Percentiles rank a stretch among this genome's conserved stretches.
These are phyloP conservation scores for Cantharis lateralis DNA, from an alignment of 2,888 invertebrate genomes.

Conservation along the genomic window DNA sequence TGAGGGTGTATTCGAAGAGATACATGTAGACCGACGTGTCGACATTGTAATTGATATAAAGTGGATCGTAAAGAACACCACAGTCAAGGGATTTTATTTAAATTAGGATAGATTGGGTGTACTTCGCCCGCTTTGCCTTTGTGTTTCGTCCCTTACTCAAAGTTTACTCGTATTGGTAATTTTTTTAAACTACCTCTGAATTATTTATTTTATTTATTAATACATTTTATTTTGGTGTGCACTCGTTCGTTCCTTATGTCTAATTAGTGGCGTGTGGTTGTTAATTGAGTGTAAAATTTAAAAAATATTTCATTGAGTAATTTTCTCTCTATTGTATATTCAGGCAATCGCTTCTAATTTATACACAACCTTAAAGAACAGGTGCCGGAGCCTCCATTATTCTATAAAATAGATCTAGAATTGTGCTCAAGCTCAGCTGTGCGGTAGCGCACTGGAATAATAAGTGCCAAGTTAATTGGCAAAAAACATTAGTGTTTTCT, in stretches of 20 bases:
- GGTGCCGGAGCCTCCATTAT: constrained; percentile 25
- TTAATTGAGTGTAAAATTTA: not conserved
- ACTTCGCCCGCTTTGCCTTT: constrained; percentile 22
- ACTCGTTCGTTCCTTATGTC: not conserved
- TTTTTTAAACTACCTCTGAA: not conserved
- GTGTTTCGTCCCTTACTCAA: constrained; percentile 14
- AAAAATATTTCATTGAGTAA: not conserved
- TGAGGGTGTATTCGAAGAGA: constrained; percentile 4
- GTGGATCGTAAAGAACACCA: constrained; percentile 32
- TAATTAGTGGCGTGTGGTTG: not conserved
- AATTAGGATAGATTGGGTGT: constrained; percentile 32
- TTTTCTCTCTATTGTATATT: constrained; percentile 10
- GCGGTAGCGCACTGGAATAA: constrained; percentile 39
- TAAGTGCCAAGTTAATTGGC: constrained; percentile 45
- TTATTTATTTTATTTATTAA: not conserved
- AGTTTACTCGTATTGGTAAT: not conserved
- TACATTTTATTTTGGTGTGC: not conserved
- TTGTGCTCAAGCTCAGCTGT: constrained; percentile 37
- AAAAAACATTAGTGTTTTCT: constrained; percentile 44
- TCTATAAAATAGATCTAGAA: constrained; percentile 31
- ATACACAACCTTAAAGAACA: constrained; percentile 19
- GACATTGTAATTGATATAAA: constrained; percentile 31
- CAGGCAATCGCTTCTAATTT: constrained; percentile 19
- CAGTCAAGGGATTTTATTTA: constrained; percentile 33
- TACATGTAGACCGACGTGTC: constrained; percentile 22